These are phyloP conservation scores for Drosophila glabriapex DNA, from an alignment of 2,888 invertebrate genomes.

Conservation along the genomic window DNA sequence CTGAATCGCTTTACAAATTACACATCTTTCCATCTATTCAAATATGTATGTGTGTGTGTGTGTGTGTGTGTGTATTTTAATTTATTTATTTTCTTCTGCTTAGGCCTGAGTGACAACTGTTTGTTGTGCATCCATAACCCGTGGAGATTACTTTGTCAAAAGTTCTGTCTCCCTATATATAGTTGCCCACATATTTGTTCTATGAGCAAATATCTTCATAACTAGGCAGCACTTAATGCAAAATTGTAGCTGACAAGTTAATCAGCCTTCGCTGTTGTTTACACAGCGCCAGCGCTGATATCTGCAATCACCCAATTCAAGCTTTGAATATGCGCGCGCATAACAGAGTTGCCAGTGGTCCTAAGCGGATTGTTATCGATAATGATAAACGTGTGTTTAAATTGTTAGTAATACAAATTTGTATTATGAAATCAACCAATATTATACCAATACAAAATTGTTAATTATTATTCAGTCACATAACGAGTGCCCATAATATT, in stretches of 20 bases:
- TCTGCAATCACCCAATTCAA: not conserved
- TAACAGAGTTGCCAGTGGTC: not conserved
- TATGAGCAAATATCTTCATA: slow-evolving; percentile 39
- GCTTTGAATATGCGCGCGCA: slow-evolving; percentile 43
- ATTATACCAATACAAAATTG: not conserved
- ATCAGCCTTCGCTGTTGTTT: slow-evolving; percentile 29
- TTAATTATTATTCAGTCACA: not conserved
- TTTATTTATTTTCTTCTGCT: slow-evolving; percentile 65
- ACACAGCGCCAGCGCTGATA: slow-evolving; percentile 15
- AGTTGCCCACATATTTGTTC: slow-evolving; percentile 36
- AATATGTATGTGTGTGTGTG: slow-evolving; percentile 6
- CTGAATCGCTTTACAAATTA: slow-evolving; percentile 46
- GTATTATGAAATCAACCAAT: not conserved
- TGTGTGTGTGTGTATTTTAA: slow-evolving; percentile 55
- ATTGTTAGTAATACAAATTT: too few species aligned
- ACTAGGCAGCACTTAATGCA: slow-evolving; percentile 10
- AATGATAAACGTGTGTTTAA: not conserved
- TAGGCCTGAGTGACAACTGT: slow-evolving; percentile 30
- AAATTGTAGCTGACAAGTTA: slow-evolving; percentile 35
- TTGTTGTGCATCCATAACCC: slow-evolving; percentile 50
- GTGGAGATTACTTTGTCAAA: slow-evolving; percentile 61
- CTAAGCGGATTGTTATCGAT: slow-evolving; percentile 7
- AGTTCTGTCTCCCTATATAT: slow-evolving; percentile 22
- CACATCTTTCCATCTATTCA: slow-evolving; percentile 10
- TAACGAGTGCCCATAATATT: not conserved